Conservation (phyloP, 2,797 vertebrate species). For the Alouatta caraya region DNA sequence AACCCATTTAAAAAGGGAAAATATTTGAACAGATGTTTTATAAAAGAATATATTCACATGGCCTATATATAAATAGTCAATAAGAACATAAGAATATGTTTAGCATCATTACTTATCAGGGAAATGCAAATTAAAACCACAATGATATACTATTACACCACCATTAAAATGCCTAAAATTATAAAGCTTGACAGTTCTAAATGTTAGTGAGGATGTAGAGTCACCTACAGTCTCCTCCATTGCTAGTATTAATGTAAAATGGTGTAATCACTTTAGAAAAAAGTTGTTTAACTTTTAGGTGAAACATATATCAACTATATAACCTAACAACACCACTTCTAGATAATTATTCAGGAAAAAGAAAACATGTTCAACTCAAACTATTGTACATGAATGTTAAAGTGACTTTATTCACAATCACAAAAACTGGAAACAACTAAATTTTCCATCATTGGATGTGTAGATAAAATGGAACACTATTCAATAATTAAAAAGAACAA, state of each 20-base stretch:
- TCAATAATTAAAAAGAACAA: background rate
- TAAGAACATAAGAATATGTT: background rate
- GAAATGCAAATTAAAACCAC: slow-evolving; percentile 1
- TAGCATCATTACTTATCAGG: background rate
- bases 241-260: background rate
- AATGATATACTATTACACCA: background rate
- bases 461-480: background rate
- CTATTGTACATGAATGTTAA: background rate
- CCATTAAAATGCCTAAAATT: background rate
- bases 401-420: background rate
- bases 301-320: background rate
- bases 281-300: background rate
- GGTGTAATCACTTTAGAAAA: background rate
- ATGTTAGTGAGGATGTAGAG: background rate
- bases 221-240: background rate
- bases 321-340: background rate
- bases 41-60: background rate
- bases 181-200: background rate
- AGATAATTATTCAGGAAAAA: background rate
- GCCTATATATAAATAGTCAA: background rate
- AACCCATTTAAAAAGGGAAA: background rate
- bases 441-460: background rate
- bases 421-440: background rate
- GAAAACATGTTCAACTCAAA: background rate
- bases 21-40: background rate